Percentiles rank a stretch among this genome's conserved stretches.
phyloP scores from a whole-genome alignment of 2,113 vertebrate species.

The Plectropomus leopardus region DNA sequence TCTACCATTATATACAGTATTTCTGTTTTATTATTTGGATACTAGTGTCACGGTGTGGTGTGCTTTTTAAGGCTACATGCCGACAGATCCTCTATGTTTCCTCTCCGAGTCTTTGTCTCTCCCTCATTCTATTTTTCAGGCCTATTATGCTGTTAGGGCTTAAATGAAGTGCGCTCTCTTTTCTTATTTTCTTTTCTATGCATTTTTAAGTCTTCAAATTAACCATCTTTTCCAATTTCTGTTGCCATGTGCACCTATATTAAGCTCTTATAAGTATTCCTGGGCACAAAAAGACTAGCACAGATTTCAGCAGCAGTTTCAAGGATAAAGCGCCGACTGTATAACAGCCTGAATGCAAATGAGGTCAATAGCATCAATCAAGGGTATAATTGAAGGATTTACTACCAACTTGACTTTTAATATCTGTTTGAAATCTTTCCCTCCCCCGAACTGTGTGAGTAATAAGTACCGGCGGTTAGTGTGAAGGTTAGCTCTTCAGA shows the following conservation, averaged over 20 bases:
- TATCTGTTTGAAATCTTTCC: slow-evolving; percentile 19
- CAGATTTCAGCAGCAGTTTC: slow-evolving; percentile 27
- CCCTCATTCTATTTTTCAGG: slow-evolving; percentile 41
- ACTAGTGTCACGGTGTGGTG: slow-evolving; percentile 6
- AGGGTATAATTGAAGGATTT: slow-evolving; percentile 5
- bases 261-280: slow-evolving; percentile 7
- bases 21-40: slow-evolving; percentile 56
- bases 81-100: slow-evolving; percentile 45
- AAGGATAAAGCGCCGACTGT: not conserved
- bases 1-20: slow-evolving; percentile 34
- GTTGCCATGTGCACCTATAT: slow-evolving; percentile 26
- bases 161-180: slow-evolving; percentile 39
- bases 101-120: slow-evolving; percentile 4
- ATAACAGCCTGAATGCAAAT: slow-evolving; percentile 12
- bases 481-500: slow-evolving; percentile 2
- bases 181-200: slow-evolving; percentile 5
- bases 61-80: slow-evolving; percentile 33
- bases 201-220: slow-evolving; percentile 32
- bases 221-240: slow-evolving; percentile 37
- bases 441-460: not conserved
- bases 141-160: slow-evolving; percentile 41
- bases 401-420: slow-evolving; percentile 11
- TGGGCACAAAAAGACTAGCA: slow-evolving; percentile 15
- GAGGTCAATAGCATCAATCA: slow-evolving; percentile 20
- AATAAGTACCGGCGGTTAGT: not conserved